These are phyloP conservation scores for Campoletis raptor DNA, from an alignment of 2,888 invertebrate species.

Conservation along the genomic window DNA sequence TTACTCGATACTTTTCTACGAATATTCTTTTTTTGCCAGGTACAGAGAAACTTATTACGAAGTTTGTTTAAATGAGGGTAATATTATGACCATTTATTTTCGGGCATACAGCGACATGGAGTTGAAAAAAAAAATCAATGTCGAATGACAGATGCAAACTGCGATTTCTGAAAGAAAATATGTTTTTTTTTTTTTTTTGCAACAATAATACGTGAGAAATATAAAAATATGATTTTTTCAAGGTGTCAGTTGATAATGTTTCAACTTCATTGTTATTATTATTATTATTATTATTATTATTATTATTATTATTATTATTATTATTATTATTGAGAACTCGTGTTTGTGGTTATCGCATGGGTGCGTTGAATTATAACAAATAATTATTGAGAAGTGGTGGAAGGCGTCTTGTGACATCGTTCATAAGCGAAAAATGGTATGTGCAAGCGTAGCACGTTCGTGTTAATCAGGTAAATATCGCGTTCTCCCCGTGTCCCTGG, in stretches of 20 bases:
- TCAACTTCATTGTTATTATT: not conserved
- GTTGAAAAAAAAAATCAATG: not conserved
- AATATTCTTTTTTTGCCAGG: not conserved
- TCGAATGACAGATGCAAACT: not conserved
- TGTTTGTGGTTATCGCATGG: conserved; percentile 15
- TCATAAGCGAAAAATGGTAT: conserved; percentile 27
- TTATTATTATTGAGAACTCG: conserved; percentile 1
- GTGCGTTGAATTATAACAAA: conserved; percentile 42
- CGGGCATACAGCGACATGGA: not conserved
- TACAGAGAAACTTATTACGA: not conserved
- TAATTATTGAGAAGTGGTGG: conserved; percentile 4
- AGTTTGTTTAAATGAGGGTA: not conserved
- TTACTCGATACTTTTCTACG: not conserved
- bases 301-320: not conserved
- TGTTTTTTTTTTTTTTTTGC: not conserved
- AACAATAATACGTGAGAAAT: not conserved
- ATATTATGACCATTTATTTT: not conserved
- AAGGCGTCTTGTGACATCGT: conserved; percentile 18
- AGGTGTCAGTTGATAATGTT: not conserved
- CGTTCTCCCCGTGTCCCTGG: not conserved
- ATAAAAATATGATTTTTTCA: not conserved
- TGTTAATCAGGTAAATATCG: conserved; percentile 59
- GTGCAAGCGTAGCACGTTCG: conserved; percentile 54
- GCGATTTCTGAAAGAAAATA: not conserved
- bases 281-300: not conserved